phyloP scores from a whole-genome alignment of 53 echinoderm and acorn worm species.

The Paracentrotus lividus region DNA sequence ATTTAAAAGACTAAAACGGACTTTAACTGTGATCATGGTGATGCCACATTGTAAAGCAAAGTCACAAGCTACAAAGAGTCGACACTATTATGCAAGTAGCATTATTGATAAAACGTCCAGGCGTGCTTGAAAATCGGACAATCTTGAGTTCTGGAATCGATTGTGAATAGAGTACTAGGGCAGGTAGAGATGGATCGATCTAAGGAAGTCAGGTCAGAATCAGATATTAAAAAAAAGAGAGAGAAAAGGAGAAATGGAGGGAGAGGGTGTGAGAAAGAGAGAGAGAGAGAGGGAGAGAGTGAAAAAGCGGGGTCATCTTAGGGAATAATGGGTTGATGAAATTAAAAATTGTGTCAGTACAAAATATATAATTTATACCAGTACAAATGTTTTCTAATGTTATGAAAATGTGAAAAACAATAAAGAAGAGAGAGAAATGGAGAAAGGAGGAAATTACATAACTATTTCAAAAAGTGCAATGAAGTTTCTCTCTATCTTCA shows the following conservation, averaged over 20 bases:
- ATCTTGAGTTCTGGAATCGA: constrained; percentile 28
- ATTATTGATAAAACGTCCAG: constrained; percentile 37
- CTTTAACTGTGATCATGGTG: not conserved
- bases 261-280: not conserved
- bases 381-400: too few relatives aligned
- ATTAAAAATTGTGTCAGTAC: too few relatives aligned
- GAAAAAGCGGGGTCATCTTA: too few relatives aligned
- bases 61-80: not conserved
- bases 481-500: too few relatives aligned
- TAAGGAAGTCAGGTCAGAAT: constrained; percentile 22
- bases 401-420: not conserved
- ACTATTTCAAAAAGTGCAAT: too few relatives aligned
- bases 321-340: too few relatives aligned
- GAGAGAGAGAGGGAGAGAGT: not conserved
- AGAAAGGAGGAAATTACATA: too few relatives aligned
- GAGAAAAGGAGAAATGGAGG: not conserved
- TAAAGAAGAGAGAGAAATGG: not conserved
- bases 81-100: not conserved
- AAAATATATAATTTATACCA: too few relatives aligned
- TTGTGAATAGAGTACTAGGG: constrained; percentile 36
- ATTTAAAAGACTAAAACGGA: not conserved
- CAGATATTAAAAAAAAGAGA: too few relatives aligned
- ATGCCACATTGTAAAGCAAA: not conserved
- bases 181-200: constrained; percentile 27
- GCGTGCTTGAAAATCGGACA: constrained; percentile 62